Base-by-base conservation (phyloP, 2,888 invertebrate species). In the Oscheius sp. region DNA sequence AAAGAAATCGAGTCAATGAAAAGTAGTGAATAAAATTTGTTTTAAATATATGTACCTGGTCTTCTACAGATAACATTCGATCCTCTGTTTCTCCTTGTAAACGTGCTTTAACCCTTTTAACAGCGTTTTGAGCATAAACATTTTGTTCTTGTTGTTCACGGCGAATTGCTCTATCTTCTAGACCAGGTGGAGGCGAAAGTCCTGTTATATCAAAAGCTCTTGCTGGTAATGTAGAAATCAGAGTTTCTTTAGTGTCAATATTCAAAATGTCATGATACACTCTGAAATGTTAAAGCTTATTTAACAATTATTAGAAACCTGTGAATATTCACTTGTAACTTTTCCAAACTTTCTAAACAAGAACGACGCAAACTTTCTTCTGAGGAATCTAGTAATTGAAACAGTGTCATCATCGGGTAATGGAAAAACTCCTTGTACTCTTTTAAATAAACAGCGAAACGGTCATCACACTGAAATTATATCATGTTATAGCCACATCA, bases 81-180 rank as follows among this genome's bases (percentile, higher is more conserved):
- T 63, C 33, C 3, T 62, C 64, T 8, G 69, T 71, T 38, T 61
- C 30, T 28, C 78, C 78, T 47, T 76, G 71, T 33, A 81, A 66
- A 33, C 79, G 70, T 32, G 70, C 47, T 54, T 74, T 70, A 22
- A 82, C 78, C 44, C 68, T 67, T 38, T 62, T 36, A n/a, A 75
- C 73, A 17, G 80, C 71, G 47, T 66, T 61, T 38, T 74, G 63
- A 3, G 80, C 81, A 54, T 77, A 71, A 26, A 67, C 70, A 56
- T 82, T 81, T 49, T 77, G 72, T 50, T 75, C 71, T 63, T 78
- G 74, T 26, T 80, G 70, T 14, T 72, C 66, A 38, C 68, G 17
- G n/a, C 41, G 26, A 24, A 33, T 22, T 24, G 49, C 17, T 8
- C 62, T 24, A 20, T 44, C 38, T 32, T 57, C 75, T n/a, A 75